Conservation (phyloP, 2,113 vertebrate genomes). For the Petromus typicus region DNA sequence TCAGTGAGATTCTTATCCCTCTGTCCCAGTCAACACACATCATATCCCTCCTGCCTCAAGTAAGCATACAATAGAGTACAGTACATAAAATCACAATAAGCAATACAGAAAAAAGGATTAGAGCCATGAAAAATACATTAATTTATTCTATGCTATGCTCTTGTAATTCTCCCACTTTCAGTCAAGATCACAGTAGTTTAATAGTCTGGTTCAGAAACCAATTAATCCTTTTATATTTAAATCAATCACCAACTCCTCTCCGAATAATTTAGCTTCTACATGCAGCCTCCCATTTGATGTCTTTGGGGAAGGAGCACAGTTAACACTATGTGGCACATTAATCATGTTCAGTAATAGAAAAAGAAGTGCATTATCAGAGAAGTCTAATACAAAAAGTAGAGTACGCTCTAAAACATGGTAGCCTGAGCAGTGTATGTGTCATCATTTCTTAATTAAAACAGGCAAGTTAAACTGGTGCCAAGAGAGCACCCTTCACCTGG, state of each 20-base stretch:
- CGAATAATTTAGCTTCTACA: conserved; percentile 84
- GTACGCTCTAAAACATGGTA: conserved; percentile 58
- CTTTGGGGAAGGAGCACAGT: conserved; percentile 78
- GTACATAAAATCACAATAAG: conserved; percentile 82
- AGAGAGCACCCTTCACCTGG: neutral
- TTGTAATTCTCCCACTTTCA: conserved; percentile 89
- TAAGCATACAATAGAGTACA: conserved; percentile 79
- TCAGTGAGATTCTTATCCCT: neutral
- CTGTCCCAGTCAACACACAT: conserved; percentile 54
- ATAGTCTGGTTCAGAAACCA: conserved; percentile 91
- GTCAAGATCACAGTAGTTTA: conserved; percentile 92
- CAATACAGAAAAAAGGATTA: conserved; percentile 83
- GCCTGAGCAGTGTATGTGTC: neutral
- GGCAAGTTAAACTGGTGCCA: neutral
- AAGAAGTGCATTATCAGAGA: conserved; percentile 69
- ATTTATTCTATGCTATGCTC: conserved; percentile 90
- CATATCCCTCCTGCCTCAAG: conserved; percentile 69
- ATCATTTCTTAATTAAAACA: conserved; percentile 65
- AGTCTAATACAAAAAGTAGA: conserved; percentile 63
- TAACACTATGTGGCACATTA: conserved; percentile 83
- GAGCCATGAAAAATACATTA: conserved; percentile 88
- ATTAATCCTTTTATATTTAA: conserved; percentile 92
- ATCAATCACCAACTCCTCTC: conserved; percentile 91
- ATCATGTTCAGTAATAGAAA: conserved; percentile 76
- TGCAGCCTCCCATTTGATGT: conserved; percentile 81